Percentiles rank a stretch among this genome's conserved stretches.
These are phyloP conservation scores for Argyrosomus regius DNA, from an alignment of 2,797 vertebrate species.

Conservation along the genomic window DNA sequence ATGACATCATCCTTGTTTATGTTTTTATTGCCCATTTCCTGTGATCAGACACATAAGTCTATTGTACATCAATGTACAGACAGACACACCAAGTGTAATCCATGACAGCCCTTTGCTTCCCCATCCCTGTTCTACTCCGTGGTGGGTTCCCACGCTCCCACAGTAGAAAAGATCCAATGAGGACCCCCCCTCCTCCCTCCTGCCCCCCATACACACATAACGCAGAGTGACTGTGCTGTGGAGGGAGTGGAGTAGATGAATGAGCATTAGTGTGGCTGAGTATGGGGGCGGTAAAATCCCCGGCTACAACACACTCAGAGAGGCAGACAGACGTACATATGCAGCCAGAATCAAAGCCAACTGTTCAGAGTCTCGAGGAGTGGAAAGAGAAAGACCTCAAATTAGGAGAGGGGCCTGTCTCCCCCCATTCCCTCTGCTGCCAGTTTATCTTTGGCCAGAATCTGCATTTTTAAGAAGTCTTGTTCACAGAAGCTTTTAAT, in stretches of 20 bases:
- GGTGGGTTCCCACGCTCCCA: constrained; percentile 66
- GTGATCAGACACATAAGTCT: neutral
- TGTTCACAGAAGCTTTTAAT: neutral
- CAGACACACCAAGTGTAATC: neutral
- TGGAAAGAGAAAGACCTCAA: constrained; percentile 47
- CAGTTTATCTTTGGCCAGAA: neutral
- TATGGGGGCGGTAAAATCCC: constrained; percentile 79
- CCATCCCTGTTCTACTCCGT: neutral
- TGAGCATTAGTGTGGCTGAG: constrained; percentile 75
- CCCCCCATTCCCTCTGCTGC: neutral
- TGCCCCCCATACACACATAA: constrained; percentile 19
- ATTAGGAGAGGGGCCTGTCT: constrained; percentile 14
- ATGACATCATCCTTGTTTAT: neutral
- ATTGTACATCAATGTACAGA: neutral
- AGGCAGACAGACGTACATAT: constrained; percentile 34
- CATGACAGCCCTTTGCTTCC: neutral
- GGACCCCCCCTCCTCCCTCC: constrained; percentile 24
- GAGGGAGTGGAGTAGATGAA: constrained; percentile 71
- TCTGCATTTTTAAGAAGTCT: neutral
- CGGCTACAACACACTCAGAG: constrained; percentile 59
- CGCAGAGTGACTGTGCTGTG: constrained; percentile 32
- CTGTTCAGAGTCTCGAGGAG: constrained; percentile 29
- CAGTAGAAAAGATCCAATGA: constrained; percentile 39
- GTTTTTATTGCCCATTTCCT: neutral
- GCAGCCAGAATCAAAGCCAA: constrained; percentile 26